phyloP scores from a whole-genome alignment of 2,113 vertebrate genomes.

The Columba livia region DNA sequence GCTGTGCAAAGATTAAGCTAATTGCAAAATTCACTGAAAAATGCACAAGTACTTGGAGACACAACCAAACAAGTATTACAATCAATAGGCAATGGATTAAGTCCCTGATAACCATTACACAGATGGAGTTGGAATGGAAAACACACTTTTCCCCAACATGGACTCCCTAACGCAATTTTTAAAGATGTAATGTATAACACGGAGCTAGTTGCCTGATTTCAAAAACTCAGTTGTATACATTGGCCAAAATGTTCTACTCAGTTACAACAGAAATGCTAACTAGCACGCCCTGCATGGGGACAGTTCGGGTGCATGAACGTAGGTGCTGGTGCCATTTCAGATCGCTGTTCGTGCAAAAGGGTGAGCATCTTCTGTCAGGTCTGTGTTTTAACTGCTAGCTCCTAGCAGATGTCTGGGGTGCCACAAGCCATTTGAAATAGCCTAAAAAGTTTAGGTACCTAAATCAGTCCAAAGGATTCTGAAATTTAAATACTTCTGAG shows the following conservation, averaged over 20 bases:
- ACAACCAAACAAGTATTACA: not conserved
- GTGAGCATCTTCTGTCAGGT: not conserved
- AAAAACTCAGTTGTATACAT: not conserved
- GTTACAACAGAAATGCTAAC: not conserved
- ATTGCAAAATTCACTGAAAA: not conserved
- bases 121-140: not conserved
- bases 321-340: not conserved
- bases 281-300: accelerated
- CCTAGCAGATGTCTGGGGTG: not conserved
- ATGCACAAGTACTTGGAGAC: not conserved
- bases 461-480: not conserved
- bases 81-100: not conserved
- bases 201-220: not conserved
- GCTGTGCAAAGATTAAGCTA: not conserved
- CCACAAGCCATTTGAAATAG: not conserved
- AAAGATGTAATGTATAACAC: not conserved
- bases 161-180: not conserved
- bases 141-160: not conserved
- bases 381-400: not conserved
- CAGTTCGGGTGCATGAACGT: accelerated
- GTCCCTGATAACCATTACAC: not conserved
- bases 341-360: not conserved
- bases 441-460: not conserved
- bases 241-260: not conserved
- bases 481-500: not conserved